Conservation (phyloP, 1,140 invertebrate genomes). For the Drosophila burlai region DNA sequence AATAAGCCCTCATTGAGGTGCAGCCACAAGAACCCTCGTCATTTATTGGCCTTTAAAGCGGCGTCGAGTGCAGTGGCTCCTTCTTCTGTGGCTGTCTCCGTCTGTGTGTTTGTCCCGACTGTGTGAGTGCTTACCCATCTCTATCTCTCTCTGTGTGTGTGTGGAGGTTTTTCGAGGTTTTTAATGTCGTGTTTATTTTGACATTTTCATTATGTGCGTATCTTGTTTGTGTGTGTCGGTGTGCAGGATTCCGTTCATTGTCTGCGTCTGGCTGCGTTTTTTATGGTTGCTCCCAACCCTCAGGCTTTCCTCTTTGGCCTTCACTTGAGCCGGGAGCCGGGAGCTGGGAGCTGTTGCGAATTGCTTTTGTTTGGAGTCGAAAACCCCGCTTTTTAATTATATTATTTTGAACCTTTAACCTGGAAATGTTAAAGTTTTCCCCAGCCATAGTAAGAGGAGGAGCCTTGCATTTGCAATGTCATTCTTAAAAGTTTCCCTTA, state of each 20-base stretch:
- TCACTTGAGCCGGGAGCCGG: not conserved
- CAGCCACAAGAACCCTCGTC: constrained; percentile 57
- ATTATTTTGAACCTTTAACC: constrained; percentile 64
- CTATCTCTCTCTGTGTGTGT: not conserved
- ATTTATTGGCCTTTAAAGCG: constrained; percentile 80
- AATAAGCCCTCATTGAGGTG: constrained; percentile 50
- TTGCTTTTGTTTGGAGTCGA: constrained; percentile 53
- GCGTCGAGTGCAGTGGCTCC: constrained; percentile 69
- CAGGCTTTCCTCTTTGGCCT: constrained; percentile 21
- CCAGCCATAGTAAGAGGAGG: not conserved
- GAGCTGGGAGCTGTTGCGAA: not conserved
- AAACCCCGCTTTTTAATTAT: constrained; percentile 57
- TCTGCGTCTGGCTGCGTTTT: constrained; percentile 66
- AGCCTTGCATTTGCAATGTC: constrained; percentile 34
- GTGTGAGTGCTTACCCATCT: not conserved
- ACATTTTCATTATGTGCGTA: constrained; percentile 81
- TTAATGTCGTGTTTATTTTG: constrained; percentile 84
- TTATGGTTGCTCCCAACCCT: constrained; percentile 34
- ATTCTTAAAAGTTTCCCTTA: constrained; percentile 33
- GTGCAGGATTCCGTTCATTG: constrained; percentile 48
- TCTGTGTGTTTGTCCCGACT: constrained; percentile 17
- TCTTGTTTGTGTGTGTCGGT: constrained; percentile 39
- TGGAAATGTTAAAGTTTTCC: constrained; percentile 47
- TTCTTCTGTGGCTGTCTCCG: constrained; percentile 34
- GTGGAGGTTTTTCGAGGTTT: constrained; percentile 49